Percentiles rank a stretch among this genome's conserved stretches.
Conservation (phyloP, 1,140 invertebrate species). For the Rhyzopertha dominica region DNA sequence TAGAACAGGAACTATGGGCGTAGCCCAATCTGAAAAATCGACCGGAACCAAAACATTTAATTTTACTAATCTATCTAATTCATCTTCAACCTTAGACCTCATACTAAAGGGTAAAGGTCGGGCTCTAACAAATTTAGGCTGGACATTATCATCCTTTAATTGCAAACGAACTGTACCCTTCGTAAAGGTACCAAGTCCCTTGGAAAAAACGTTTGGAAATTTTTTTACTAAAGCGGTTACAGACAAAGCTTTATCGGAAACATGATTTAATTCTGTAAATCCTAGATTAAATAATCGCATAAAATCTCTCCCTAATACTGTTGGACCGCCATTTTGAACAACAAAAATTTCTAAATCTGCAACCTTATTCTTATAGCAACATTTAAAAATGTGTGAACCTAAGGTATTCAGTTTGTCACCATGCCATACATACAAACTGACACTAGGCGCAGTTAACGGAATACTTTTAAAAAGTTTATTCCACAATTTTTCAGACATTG, state of each 20-base stretch:
- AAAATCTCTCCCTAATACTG: slow-evolving; percentile 8
- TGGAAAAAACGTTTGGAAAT: no score
- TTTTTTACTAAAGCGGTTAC: no score
- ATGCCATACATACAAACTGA: slow-evolving; percentile 6
- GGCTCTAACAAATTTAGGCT: no score
- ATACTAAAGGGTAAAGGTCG: no score
- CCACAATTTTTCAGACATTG: slow-evolving; percentile 4
- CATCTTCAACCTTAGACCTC: no score
- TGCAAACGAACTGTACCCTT: no score
- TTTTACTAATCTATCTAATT: slow-evolving; percentile 5
- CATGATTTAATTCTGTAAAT: no score
- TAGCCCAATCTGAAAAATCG: slow-evolving; percentile 48
- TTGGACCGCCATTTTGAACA: slow-evolving; percentile 3
- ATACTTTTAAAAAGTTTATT: slow-evolving; percentile 1
- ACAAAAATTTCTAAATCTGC: slow-evolving; percentile 6
- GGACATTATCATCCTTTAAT: no score
- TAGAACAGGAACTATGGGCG: slow-evolving; percentile 48
- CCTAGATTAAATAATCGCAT: slow-evolving; percentile 6
- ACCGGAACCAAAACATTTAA: slow-evolving; percentile 21
- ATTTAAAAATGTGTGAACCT: slow-evolving; percentile 4
- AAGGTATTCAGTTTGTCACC: slow-evolving; percentile 5
- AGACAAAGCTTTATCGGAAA: no score
- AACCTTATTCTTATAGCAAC: slow-evolving; percentile 1
- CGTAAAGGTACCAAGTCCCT: no score
- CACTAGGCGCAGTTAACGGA: slow-evolving; percentile 1